Evolutionary conservation across 64 coral and sea anemone genomes (phyloP).

Genomic region (Trachythela sp.): DNA sequence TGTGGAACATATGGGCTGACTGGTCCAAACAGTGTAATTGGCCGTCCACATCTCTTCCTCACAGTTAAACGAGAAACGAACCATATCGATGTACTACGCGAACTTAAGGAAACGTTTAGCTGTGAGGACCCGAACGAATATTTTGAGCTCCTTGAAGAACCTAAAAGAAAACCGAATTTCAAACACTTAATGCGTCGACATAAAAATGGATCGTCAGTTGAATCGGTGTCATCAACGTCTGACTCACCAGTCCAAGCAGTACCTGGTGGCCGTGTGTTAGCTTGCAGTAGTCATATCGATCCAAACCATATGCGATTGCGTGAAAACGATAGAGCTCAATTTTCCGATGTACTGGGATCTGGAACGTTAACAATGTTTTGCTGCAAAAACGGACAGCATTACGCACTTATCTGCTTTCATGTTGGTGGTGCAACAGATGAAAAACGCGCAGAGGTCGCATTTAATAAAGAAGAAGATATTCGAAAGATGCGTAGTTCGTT

Average conservation of each 20-base stretch:
- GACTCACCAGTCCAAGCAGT: not conserved
- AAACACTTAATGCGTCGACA: too few relatives aligned
- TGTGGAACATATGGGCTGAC: not conserved
- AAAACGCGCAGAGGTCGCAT: too few relatives aligned
- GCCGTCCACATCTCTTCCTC: not conserved
- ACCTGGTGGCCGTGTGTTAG: not conserved
- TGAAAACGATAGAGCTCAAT: not conserved
- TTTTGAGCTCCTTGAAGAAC: not conserved
- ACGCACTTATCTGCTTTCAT: not conserved
- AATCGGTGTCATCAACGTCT: not conserved
- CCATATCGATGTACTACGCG: not conserved
- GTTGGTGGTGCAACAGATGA: not conserved
- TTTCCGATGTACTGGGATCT: not conserved
- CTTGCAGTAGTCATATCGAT: not conserved
- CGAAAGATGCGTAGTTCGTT: not conserved
- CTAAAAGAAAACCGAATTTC: not conserved
- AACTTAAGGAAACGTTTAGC: not conserved
- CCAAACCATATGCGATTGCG: not conserved
- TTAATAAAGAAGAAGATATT: not conserved
- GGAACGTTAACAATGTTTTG: not conserved
- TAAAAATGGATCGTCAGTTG: not conserved
- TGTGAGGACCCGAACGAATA: not conserved
- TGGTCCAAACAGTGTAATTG: not conserved
- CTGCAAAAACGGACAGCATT: not conserved
- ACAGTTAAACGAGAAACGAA: not conserved